Evolutionary conservation across 2,113 vertebrate species (phyloP).

Genomic region (Gorsachius goisagi): DNA sequence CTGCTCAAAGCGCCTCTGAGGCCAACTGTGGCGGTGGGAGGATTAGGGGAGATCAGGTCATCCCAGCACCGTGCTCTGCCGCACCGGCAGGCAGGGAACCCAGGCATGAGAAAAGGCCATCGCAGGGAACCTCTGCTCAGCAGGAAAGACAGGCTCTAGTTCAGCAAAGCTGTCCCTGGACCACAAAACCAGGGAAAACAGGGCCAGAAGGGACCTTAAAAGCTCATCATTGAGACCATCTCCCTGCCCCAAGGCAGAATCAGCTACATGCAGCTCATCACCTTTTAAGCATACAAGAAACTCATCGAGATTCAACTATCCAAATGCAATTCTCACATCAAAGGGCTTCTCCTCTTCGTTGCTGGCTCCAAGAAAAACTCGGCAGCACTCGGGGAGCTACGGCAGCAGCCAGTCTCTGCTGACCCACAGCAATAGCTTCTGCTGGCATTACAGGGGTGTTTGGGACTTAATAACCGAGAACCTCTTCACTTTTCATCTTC

Average conservation of each 20-base stretch:
- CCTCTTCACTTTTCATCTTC: constrained; percentile 13
- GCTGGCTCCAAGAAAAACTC: not conserved
- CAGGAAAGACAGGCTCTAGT: not conserved
- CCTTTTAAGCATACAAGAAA: not conserved
- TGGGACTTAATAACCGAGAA: not conserved
- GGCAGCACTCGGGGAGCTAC: not conserved
- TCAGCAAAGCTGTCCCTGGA: not conserved
- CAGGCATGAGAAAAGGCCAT: not conserved
- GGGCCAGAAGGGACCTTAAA: not conserved
- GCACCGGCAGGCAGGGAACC: not conserved
- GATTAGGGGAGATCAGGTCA: not conserved
- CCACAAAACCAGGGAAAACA: not conserved
- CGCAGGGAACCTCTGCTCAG: not conserved
- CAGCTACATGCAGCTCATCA: not conserved
- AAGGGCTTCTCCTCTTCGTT: not conserved
- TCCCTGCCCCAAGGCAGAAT: not conserved
- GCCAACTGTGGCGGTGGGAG: not conserved
- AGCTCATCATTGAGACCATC: not conserved
- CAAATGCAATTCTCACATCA: not conserved
- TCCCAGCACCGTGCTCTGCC: not conserved
- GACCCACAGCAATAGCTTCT: not conserved
- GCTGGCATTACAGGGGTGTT: not conserved
- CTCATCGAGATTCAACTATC: not conserved
- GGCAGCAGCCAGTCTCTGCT: not conserved
- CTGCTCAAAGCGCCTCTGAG: not conserved